These are phyloP conservation scores for Poecilia gillii DNA, from an alignment of 2,797 vertebrate species.

Conservation along the genomic window DNA sequence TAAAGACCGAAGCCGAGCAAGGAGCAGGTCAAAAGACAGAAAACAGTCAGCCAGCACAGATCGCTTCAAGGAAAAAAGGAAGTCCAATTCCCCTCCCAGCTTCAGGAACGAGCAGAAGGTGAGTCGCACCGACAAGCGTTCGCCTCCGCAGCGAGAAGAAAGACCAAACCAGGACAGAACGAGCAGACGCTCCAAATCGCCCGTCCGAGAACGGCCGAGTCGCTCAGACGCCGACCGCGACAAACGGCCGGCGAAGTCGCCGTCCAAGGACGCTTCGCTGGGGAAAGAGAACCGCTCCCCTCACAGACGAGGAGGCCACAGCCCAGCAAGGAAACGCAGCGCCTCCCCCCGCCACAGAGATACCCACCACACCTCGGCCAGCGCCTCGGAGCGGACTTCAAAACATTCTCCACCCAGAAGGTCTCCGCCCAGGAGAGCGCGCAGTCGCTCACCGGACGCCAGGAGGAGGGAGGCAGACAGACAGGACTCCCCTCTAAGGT, in stretches of 20 bases:
- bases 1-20: constrained; percentile 78
- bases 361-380: constrained; percentile 77
- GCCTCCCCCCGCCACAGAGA: constrained; percentile 89
- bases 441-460: constrained; percentile 89
- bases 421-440: constrained; percentile 86
- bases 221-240: constrained; percentile 86
- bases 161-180: constrained; percentile 85
- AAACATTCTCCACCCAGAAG: constrained; percentile 91
- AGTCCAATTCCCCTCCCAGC: constrained; percentile 87
- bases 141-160: constrained; percentile 81
- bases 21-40: constrained; percentile 91
- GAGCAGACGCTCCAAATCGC: constrained; percentile 85
- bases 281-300: constrained; percentile 98
- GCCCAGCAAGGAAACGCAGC: constrained; percentile 87
- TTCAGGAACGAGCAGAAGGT: constrained; percentile 84
- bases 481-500: constrained; percentile 92
- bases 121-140: constrained; percentile 81
- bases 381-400: constrained; percentile 82
- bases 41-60: constrained; percentile 88
- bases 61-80: constrained; percentile 88
- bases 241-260: constrained; percentile 92
- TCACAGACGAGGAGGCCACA: constrained; percentile 81
- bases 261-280: constrained; percentile 95
- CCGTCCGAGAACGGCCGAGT: constrained; percentile 82
- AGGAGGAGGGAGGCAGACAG: constrained; percentile 90